These are phyloP conservation scores for Neogobius melanostomus DNA, from an alignment of 2,113 vertebrate genomes.

Conservation along the genomic window DNA sequence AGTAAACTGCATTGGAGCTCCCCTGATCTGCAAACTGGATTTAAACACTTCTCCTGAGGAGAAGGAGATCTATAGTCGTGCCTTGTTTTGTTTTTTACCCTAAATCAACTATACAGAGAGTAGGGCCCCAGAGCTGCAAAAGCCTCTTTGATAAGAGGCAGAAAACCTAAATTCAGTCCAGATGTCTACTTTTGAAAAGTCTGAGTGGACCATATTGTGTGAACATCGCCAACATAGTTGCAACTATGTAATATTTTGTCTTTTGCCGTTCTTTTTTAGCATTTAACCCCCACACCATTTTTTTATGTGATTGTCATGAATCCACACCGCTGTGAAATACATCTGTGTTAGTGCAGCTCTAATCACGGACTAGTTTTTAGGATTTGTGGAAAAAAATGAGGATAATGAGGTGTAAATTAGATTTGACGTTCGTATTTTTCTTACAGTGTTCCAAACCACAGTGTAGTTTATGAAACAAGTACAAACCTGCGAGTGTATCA, in stretches of 20 bases:
- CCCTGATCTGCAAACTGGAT: not conserved
- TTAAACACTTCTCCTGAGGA: not conserved
- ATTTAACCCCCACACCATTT: not conserved
- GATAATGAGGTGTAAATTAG: conserved; percentile 9
- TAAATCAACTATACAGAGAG: no score
- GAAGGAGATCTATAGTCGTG: no score
- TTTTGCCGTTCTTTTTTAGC: not conserved
- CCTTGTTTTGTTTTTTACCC: no score
- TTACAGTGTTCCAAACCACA: conserved; percentile 26
- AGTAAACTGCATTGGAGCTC: no score
- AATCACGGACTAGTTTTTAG: not conserved
- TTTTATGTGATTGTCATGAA: not conserved
- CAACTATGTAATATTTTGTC: no score
- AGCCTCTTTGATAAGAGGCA: no score
- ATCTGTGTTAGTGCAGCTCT: not conserved
- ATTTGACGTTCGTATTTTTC: conserved; percentile 23
- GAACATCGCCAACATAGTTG: not conserved
- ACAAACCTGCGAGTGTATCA: conserved; percentile 43
- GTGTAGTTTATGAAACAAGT: conserved; percentile 34
- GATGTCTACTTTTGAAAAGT: no score
- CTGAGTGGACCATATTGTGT: no score
- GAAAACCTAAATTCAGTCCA: no score
- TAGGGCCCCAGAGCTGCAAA: no score
- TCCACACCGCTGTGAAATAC: not conserved
- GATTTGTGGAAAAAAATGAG: conserved; percentile 14